A percentile compares a stretch with the other conserved stretches of the same genome.
Evolutionary conservation across 2,113 vertebrate species (phyloP).

Genomic region (Aepyceros melampus): DNA sequence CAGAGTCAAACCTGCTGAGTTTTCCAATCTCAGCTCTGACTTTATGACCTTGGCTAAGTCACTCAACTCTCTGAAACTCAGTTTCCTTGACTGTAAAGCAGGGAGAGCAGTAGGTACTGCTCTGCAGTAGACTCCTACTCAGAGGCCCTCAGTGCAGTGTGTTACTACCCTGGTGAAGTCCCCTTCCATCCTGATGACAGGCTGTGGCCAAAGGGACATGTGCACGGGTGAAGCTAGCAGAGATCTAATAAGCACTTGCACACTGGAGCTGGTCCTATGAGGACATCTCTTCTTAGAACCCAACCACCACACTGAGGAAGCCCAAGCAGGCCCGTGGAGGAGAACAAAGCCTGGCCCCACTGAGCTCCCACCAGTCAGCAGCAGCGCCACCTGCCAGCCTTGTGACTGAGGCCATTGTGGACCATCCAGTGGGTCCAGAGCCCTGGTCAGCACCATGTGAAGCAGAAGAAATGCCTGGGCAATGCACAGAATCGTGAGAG

Average conservation of each 20-base stretch:
- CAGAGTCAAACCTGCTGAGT: neutral
- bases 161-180: neutral
- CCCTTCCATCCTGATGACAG: neutral
- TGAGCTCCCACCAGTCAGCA: neutral
- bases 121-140: neutral
- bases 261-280: neutral
- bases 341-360: neutral
- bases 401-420: neutral
- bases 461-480: neutral
- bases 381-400: neutral
- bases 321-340: fast-evolving
- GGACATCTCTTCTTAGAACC: neutral
- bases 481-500: neutral
- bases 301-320: too few relatives aligned
- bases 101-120: neutral
- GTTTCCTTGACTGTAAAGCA: neutral
- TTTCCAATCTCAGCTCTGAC: neutral
- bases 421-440: neutral
- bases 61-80: neutral
- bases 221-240: neutral
- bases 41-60: neutral
- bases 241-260: neutral
- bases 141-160: neutral
- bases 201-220: neutral
- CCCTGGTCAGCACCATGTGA: neutral